Evolutionary conservation across 2,888 invertebrate genomes (phyloP).

Genomic region (Alentia gelatinosa): DNA sequence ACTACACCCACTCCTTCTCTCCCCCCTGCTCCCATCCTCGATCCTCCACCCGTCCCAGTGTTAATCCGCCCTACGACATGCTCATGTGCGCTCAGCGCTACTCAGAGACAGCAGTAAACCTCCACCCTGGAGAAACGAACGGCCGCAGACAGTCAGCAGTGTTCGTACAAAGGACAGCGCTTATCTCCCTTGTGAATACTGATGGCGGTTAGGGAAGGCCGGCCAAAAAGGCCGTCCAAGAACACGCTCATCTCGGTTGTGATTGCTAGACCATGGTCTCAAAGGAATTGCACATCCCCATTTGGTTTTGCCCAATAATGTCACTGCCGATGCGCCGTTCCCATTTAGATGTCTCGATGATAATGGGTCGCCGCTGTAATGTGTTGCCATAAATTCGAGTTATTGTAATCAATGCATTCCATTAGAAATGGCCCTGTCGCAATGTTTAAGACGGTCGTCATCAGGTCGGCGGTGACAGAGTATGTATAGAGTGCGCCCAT

Average conservation of each 20-base stretch:
- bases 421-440: not conserved
- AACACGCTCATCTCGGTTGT: not conserved
- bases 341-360: conserved; percentile 43
- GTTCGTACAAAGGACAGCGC: not conserved
- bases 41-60: not conserved
- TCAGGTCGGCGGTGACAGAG: not conserved
- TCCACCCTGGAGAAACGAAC: not conserved
- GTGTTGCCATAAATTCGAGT: conserved; percentile 5
- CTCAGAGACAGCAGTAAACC: not conserved
- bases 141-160: not conserved
- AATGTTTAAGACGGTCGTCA: not conserved
- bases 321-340: not conserved
- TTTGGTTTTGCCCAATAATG: conserved; percentile 28
- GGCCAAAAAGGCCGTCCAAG: not conserved
- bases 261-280: conserved; percentile 19
- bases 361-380: not conserved
- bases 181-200: not conserved
- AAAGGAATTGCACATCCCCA: not conserved
- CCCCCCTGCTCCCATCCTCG: no score
- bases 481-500: no score
- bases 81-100: not conserved
- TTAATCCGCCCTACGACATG: not conserved
- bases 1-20: no score
- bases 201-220: not conserved
- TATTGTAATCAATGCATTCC: conserved; percentile 16